A percentile compares a stretch with the other conserved stretches of the same genome.
These are phyloP conservation scores for Echinarachnius parma DNA, from an alignment of 53 echinoderm and acorn worm species.

Conservation along the genomic window DNA sequence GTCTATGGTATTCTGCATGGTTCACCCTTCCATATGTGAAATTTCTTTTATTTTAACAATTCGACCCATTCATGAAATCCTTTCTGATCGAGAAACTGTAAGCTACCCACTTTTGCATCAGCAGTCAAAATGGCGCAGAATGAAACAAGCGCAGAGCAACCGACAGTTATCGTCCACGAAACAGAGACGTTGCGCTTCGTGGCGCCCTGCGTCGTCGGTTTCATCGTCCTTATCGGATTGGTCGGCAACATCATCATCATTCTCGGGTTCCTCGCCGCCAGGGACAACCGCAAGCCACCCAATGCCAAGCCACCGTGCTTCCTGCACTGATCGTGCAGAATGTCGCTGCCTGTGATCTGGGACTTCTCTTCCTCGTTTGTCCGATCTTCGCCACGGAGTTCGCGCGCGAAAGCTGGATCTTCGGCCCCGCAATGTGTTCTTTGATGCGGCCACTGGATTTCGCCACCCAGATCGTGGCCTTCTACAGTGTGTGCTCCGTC, in stretches of 20 bases:
- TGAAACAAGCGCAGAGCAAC: no score
- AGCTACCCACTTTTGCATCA: no score
- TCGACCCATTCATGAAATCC: no score
- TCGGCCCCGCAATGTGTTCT: slow-evolving; percentile 45
- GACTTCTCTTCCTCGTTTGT: slow-evolving; percentile 43
- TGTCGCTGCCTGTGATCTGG: slow-evolving; percentile 46
- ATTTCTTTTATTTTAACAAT: no score
- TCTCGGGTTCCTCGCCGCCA: slow-evolving; percentile 18
- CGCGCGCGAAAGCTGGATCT: slow-evolving; percentile 51
- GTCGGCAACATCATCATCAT: slow-evolving; percentile 53
- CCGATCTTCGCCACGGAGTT: slow-evolving; percentile 63
- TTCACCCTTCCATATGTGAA: no score
- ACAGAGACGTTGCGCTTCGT: slow-evolving; percentile 45
- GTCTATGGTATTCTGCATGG: no score
- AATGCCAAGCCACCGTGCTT: slow-evolving; percentile 9
- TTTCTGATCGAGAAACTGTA: no score
- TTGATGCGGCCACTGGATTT: slow-evolving; percentile 51
- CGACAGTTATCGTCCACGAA: slow-evolving; percentile 11
- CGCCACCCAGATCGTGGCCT: slow-evolving; percentile 43
- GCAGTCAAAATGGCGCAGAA: no score
- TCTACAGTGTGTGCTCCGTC: slow-evolving; percentile 37
- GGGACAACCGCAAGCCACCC: neutral
- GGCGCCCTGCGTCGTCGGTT: slow-evolving; percentile 53
- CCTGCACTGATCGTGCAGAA: slow-evolving; percentile 34
- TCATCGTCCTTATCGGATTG: slow-evolving; percentile 53